These are phyloP conservation scores for Micrasema minimum DNA, from an alignment of 1,140 invertebrate species.

Conservation along the genomic window DNA sequence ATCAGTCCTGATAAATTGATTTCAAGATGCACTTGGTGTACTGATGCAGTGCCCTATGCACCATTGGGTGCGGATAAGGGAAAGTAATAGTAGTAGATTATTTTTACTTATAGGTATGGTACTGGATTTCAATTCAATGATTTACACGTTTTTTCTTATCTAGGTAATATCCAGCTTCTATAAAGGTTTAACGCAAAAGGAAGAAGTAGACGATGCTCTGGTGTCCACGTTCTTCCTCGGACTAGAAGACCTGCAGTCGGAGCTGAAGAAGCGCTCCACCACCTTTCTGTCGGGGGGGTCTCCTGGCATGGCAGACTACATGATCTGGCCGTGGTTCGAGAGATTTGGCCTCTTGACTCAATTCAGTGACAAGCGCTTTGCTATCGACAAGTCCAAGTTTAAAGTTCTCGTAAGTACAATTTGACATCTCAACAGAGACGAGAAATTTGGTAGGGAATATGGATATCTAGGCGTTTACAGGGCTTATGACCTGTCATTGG, in stretches of 20 bases:
- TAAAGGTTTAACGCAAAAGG: constrained; percentile 53
- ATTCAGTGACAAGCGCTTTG: constrained; percentile 62
- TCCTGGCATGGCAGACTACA: constrained; percentile 88
- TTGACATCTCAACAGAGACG: too few relatives aligned
- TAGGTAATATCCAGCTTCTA: constrained; percentile 62
- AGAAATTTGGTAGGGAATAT: too few relatives aligned
- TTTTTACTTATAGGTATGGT: too few relatives aligned
- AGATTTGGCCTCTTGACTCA: constrained; percentile 68
- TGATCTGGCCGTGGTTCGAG: constrained; percentile 93
- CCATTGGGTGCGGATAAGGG: too few relatives aligned
- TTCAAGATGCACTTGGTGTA: too few relatives aligned
- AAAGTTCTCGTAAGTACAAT: constrained; percentile 56
- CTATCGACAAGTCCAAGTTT: constrained; percentile 57
- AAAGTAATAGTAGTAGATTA: too few relatives aligned
- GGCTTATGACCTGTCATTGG: too few relatives aligned
- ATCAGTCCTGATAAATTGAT: too few relatives aligned
- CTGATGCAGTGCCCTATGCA: too few relatives aligned
- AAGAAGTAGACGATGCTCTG: constrained; percentile 13
- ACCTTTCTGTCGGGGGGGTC: constrained; percentile 76
- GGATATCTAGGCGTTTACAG: too few relatives aligned
- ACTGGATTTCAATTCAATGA: too few relatives aligned
- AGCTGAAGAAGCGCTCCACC: constrained; percentile 71
- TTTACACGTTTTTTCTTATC: too few relatives aligned
- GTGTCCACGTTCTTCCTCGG: constrained; percentile 54
- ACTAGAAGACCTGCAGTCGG: constrained; percentile 71